These are phyloP conservation scores for Pogonomyrmex barbatus DNA, from an alignment of 1,140 invertebrate species.

Conservation along the genomic window DNA sequence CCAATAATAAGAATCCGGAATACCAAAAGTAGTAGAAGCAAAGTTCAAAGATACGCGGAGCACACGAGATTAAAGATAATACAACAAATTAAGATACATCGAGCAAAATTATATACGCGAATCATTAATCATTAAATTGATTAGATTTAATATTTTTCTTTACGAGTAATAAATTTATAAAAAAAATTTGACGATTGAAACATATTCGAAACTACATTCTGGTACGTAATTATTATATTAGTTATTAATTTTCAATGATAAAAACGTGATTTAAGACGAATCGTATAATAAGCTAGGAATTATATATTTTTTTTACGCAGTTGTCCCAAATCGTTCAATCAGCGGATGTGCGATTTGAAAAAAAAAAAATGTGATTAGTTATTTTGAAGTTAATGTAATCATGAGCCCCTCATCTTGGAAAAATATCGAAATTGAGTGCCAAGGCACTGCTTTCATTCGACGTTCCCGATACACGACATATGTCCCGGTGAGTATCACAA, in stretches of 20 bases:
- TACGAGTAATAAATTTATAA: background rate
- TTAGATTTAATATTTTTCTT: background rate
- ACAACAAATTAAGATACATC: background rate
- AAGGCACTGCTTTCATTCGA: background rate
- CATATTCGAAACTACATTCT: background rate
- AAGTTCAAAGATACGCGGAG: slow-evolving; percentile 26
- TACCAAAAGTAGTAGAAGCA: background rate
- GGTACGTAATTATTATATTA: too few species aligned
- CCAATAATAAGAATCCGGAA: slow-evolving; percentile 14
- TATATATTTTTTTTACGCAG: background rate
- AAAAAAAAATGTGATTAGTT: background rate
- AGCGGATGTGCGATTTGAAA: background rate
- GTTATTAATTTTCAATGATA: background rate
- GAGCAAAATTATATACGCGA: background rate
- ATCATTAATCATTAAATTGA: background rate
- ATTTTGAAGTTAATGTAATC: slow-evolving; percentile 10
- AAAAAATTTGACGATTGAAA: background rate
- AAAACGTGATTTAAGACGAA: background rate
- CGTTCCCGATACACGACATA: slow-evolving; percentile 9
- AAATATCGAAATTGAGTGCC: slow-evolving; percentile 33
- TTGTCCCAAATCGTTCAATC: background rate
- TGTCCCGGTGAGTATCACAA: slow-evolving; percentile 41
- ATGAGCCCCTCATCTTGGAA: background rate
- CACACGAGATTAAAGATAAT: slow-evolving; percentile 18
- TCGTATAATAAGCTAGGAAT: background rate